Percentiles rank a stretch among this genome's conserved stretches.
These are phyloP conservation scores for Protosalanx chinensis DNA, from an alignment of 2,797 vertebrate species.

Conservation along the genomic window DNA sequence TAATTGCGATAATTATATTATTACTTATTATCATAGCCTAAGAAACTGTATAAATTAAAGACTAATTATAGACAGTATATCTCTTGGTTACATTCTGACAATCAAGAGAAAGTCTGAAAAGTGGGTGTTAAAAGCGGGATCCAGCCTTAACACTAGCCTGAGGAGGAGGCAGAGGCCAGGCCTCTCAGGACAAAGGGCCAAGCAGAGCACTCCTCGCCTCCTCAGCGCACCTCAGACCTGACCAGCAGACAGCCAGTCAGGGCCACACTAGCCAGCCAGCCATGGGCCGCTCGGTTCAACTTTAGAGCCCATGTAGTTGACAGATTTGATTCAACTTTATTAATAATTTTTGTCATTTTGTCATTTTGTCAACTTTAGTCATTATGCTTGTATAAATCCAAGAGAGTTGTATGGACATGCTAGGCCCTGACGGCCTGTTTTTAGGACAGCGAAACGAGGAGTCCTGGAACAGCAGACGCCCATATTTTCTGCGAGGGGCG, in stretches of 20 bases:
- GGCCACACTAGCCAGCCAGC: background rate
- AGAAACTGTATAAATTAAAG: too few species aligned
- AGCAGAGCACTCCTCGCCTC: conserved; percentile 31
- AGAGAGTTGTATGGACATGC: conserved; percentile 37
- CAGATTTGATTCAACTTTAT: too few species aligned
- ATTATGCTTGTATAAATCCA: too few species aligned
- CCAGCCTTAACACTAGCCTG: background rate
- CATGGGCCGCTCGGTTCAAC: conserved; percentile 48
- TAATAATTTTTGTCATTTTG: too few species aligned
- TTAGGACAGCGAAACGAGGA: conserved; percentile 50
- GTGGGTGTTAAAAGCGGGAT: too few species aligned
- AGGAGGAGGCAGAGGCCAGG: background rate
- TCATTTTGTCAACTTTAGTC: too few species aligned
- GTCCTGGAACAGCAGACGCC: conserved; percentile 34
- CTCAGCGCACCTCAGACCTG: conserved; percentile 22
- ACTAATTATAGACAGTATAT: too few species aligned
- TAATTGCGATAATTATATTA: too few species aligned
- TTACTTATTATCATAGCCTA: too few species aligned
- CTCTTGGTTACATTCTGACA: too few species aligned
- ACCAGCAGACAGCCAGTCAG: background rate
- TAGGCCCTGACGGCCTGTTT: conserved; percentile 67
- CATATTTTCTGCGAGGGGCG: conserved; percentile 50
- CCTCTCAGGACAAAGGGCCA: conserved; percentile 54
- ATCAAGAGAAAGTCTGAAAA: too few species aligned
- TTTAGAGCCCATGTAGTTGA: conserved; percentile 43